These are phyloP conservation scores for Hassar affinis DNA, from an alignment of 2,113 vertebrate species.

Conservation along the genomic window DNA sequence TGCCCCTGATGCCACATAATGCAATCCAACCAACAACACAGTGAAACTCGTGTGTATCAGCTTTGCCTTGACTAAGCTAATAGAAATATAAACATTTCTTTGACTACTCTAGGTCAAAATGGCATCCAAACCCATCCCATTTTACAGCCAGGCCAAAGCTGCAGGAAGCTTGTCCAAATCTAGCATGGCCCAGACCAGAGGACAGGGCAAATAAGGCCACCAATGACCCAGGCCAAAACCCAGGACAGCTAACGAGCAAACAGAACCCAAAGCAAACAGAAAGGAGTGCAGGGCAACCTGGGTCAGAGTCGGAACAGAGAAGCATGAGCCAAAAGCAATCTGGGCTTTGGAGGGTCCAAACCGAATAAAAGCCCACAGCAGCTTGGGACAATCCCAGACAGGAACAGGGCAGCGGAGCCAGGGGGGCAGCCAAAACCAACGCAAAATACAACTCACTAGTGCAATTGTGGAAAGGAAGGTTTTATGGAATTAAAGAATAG, in stretches of 20 bases:
- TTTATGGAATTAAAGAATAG: conserved; percentile 27
- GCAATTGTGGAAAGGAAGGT: conserved; percentile 28
- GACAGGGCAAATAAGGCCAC: conserved; percentile 29
- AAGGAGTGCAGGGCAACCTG: conserved; percentile 18
- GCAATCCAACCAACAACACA: conserved; percentile 2
- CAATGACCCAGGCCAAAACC: conserved; percentile 32
- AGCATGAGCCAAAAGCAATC: conserved; percentile 31
- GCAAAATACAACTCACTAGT: conserved; percentile 9
- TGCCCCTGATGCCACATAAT: not conserved
- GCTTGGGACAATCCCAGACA: conserved; percentile 33
- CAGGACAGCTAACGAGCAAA: conserved; percentile 40
- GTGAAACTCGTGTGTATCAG: conserved; percentile 8
- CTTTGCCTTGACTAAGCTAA: conserved; percentile 8
- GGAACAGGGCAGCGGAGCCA: conserved; percentile 18
- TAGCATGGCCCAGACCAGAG: conserved; percentile 23
- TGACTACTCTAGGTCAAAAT: not conserved
- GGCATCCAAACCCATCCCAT: conserved; percentile 1
- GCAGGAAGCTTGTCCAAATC: conserved; percentile 7
- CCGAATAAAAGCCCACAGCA: conserved; percentile 30
- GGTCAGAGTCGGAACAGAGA: conserved; percentile 19
- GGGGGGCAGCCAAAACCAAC: conserved; percentile 20
- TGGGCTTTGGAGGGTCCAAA: conserved; percentile 26
- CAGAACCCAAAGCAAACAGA: conserved; percentile 11
- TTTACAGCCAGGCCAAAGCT: conserved; percentile 4
- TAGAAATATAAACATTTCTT: conserved; percentile 23